phyloP scores from a whole-genome alignment of 2,113 vertebrate species.

The Scalopus aquaticus region DNA sequence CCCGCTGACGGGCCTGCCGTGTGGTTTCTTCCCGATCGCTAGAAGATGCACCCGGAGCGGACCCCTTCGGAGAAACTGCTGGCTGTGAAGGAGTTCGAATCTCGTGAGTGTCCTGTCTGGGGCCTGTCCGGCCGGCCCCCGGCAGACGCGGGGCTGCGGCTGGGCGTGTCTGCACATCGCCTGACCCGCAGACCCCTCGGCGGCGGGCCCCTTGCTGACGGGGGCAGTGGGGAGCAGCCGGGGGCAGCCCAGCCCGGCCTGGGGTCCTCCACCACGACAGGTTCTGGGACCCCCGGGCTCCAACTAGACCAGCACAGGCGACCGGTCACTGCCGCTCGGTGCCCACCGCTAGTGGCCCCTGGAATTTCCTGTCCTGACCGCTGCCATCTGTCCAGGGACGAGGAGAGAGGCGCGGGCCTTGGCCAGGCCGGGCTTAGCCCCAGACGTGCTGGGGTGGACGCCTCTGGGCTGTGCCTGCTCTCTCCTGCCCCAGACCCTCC shows the following conservation, averaged over 20 bases:
- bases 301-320: conserved; percentile 6
- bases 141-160: background rate
- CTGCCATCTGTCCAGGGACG: background rate
- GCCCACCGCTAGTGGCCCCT: conserved; percentile 31
- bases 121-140: background rate
- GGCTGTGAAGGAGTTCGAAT: conserved; percentile 91
- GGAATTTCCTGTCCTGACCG: conserved; percentile 57
- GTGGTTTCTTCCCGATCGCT: conserved; percentile 31
- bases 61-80: conserved; percentile 91
- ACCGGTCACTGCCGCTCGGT: conserved; percentile 71
- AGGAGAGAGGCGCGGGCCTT: background rate
- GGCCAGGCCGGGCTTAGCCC: no score
- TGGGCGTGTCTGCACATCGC: no score
- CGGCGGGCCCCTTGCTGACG: no score
- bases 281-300: background rate
- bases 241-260: no score
- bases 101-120: conserved; percentile 89
- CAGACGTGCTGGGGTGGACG: no score
- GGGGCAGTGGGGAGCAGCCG: no score
- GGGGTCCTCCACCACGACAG: background rate
- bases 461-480: background rate
- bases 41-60: conserved; percentile 92
- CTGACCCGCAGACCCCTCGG: no score
- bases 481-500: background rate
- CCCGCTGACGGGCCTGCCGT: background rate